Evolutionary conservation across 1,140 invertebrate species (phyloP), one percentile per base, ranked within the genome.

Genomic region (Aphelenchoides fujianensis): DNA sequence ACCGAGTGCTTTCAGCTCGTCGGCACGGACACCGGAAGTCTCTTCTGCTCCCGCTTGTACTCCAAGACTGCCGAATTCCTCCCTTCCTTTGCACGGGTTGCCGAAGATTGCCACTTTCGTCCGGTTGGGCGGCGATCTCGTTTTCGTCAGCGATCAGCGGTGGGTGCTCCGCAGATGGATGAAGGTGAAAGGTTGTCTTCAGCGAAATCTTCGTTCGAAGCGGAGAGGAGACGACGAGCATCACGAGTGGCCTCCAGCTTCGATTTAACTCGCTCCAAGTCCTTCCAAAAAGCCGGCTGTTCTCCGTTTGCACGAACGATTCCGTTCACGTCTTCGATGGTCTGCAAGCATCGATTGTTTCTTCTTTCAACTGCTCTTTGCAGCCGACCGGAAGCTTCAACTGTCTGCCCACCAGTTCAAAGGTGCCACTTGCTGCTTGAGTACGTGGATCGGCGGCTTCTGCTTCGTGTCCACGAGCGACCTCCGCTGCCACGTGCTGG

Each of bases 1-100:
- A 48, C 41, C 23, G 23, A 48, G 41, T 48, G 41, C 1, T 63
- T 66, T 66, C 53, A 66, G 63, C 16, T 66, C 27, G 63, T 37
- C 27, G 63, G 63, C n/a, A 34, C 63, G 23, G 63, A 34, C 1
- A 66, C 27, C 12, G 63, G 63, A 12, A 16, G 36, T 36, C 53
- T 66, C 19, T 36, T 34, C 23, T 48, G 12, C 23, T 12, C 41
- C 41, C 12, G 23, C 12, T 48, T 48, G 41, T 12, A 48, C 41
- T 48, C 41, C 12, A 23, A 48, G 12, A n/a, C n/a, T n/a, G n/a
- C n/a, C n/a, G n/a, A n/a, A n/a, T n/a, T n/a, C n/a, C n/a, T n/a
- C n/a, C n/a, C n/a, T n/a, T n/a, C n/a, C n/a, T n/a, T n/a, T n/a
- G n/a, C n/a, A n/a, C n/a, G 12, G 23, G 23, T 48, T 48, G 23